Evolutionary conservation across 2,888 invertebrate genomes (phyloP).

Genomic region (Drosophila bunnanda): DNA sequence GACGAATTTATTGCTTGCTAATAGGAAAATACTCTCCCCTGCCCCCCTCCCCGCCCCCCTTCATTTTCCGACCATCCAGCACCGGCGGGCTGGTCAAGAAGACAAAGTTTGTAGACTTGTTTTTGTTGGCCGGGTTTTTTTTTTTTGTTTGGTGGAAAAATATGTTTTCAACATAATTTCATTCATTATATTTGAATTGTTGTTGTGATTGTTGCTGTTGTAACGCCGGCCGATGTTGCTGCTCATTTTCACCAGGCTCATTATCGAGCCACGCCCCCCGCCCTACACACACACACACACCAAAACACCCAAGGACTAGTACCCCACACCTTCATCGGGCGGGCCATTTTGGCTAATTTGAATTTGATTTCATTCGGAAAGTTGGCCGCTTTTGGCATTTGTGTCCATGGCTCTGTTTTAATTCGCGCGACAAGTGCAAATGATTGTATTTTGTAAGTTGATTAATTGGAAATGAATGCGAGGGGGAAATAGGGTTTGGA

Average conservation of each 20-base stretch:
- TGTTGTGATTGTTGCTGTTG: constrained; percentile 45
- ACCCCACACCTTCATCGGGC: constrained; percentile 7
- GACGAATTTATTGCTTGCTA: constrained; percentile 53
- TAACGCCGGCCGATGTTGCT: constrained; percentile 16
- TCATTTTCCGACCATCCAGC: not conserved
- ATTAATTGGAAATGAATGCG: constrained; percentile 17
- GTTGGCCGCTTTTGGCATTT: constrained; percentile 35
- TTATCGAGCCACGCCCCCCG: constrained; percentile 30
- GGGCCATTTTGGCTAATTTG: constrained; percentile 48
- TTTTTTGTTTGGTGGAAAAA: constrained; percentile 35
- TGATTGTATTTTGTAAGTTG: constrained; percentile 35
- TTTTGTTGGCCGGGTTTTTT: constrained; percentile 13
- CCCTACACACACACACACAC: constrained; percentile 3
- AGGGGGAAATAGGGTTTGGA: not conserved
- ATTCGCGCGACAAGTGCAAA: constrained; percentile 40
- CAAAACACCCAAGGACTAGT: not conserved
- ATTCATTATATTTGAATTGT: constrained; percentile 52
- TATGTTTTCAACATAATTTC: constrained; percentile 55
- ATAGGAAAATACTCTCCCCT: constrained; percentile 46
- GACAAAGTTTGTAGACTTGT: constrained; percentile 45
- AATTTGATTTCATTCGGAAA: constrained; percentile 54
- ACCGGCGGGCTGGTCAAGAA: constrained; percentile 25
- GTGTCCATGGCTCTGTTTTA: constrained; percentile 27
- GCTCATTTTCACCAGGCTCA: constrained; percentile 45
- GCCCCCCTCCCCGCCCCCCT: not conserved